A percentile compares a stretch with the other conserved stretches of the same genome.
phyloP scores from a whole-genome alignment of 1,140 invertebrate species.

The Spodoptera frugiperda region DNA sequence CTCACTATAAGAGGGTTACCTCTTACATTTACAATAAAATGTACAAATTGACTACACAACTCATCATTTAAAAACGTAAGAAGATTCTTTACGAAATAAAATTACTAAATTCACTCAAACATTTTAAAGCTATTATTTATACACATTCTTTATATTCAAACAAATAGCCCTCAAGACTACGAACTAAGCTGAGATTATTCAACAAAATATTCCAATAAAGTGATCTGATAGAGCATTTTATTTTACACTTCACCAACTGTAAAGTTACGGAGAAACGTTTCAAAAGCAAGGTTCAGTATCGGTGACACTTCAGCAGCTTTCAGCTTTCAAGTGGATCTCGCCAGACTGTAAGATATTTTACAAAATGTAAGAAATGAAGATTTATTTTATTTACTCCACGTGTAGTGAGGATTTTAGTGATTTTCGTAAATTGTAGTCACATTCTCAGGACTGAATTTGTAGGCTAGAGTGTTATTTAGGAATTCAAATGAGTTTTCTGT shows the following conservation, averaged over 20 bases:
- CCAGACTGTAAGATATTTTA: conserved; percentile 8
- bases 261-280: conserved; percentile 2
- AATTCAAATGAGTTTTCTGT: too few relatives aligned
- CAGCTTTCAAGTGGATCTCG: conserved; percentile 11
- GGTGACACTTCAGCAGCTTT: conserved; percentile 18
- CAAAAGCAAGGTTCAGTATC: conserved; percentile 12
- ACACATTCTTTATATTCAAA: too few relatives aligned
- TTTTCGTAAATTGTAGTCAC: background rate
- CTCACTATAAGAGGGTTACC: too few relatives aligned
- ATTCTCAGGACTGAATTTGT: background rate
- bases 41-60: too few relatives aligned
- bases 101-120: too few relatives aligned
- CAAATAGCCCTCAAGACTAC: too few relatives aligned
- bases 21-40: too few relatives aligned
- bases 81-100: too few relatives aligned
- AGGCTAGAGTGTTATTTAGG: too few relatives aligned
- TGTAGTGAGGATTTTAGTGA: background rate
- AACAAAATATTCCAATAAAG: background rate
- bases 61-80: too few relatives aligned
- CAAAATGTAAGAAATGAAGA: conserved; percentile 6
- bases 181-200: background rate
- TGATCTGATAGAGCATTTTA: conserved; percentile 5
- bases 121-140: too few relatives aligned
- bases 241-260: conserved; percentile 6
- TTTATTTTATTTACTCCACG: conserved; percentile 9